A percentile compares a stretch with the other conserved stretches of the same genome.
These are phyloP conservation scores for Carettochelys insculpta DNA, from an alignment of 2,113 vertebrate species.

Conservation along the genomic window DNA sequence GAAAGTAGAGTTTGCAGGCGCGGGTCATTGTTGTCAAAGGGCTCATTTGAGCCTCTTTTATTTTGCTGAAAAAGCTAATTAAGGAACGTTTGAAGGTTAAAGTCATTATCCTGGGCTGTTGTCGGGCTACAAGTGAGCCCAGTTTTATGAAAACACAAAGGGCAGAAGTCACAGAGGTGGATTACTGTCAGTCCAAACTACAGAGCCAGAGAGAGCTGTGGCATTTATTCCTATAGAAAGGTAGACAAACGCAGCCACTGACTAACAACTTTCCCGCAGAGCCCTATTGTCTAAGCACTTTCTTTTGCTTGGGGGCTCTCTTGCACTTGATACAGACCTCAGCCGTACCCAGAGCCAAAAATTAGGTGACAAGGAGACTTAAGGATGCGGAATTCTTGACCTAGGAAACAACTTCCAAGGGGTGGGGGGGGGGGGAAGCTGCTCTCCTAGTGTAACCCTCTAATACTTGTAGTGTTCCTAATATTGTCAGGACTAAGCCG, in stretches of 20 bases:
- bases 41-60: constrained; percentile 59
- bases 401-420: background rate
- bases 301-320: constrained; percentile 46
- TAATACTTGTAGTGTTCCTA: background rate
- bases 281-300: constrained; percentile 64
- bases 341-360: constrained; percentile 28
- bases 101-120: constrained; percentile 75
- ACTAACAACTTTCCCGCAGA: constrained; percentile 69
- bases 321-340: constrained; percentile 46
- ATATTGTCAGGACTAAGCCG: constrained; percentile 29
- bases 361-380: constrained; percentile 49
- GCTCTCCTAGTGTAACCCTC: background rate
- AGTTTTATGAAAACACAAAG: constrained; percentile 74
- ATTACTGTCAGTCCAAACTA: constrained; percentile 73
- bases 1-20: constrained; percentile 56
- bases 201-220: constrained; percentile 51
- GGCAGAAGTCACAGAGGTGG: constrained; percentile 74
- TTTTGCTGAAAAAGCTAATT: constrained; percentile 59
- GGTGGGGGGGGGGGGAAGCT: background rate
- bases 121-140: constrained; percentile 73
- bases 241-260: constrained; percentile 71
- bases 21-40: constrained; percentile 59
- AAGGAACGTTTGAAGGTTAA: constrained; percentile 73
- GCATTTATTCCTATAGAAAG: constrained; percentile 78
- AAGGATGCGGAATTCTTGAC: background rate